Conservation (phyloP, 2,888 invertebrate species). For the Zaprionus obscuricornis region DNA sequence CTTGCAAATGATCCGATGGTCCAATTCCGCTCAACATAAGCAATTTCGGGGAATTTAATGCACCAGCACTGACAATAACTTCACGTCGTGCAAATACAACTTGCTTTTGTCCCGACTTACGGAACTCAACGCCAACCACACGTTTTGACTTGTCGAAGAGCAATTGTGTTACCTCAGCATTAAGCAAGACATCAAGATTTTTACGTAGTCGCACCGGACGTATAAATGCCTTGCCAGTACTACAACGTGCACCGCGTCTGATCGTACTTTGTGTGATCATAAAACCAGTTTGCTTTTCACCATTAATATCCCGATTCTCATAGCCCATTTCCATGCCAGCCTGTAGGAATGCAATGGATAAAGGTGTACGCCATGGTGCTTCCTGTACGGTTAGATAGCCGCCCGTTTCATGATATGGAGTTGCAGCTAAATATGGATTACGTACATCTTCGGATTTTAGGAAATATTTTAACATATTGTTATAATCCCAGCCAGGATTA, state of each 20-base stretch:
- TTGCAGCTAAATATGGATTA: conserved; percentile 90
- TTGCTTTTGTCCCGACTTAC: conserved; percentile 88
- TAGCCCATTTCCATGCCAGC: conserved; percentile 93
- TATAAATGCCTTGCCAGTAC: conserved; percentile 94
- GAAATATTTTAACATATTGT: conserved; percentile 93
- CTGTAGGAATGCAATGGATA: conserved; percentile 92
- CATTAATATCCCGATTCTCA: conserved; percentile 92
- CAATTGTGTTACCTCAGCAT: conserved; percentile 90
- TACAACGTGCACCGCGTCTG: conserved; percentile 90
- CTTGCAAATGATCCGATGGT: conserved; percentile 87
- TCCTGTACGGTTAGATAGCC: conserved; percentile 92
- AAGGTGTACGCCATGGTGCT: conserved; percentile 92
- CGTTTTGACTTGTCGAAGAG: conserved; percentile 89
- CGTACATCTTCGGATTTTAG: conserved; percentile 95
- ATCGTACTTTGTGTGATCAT: conserved; percentile 93
- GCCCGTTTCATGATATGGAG: conserved; percentile 88
- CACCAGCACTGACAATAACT: conserved; percentile 94
- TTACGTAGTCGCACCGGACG: conserved; percentile 89
- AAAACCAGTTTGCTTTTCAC: conserved; percentile 90
- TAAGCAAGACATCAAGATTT: conserved; percentile 92
- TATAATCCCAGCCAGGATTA: conserved; percentile 95
- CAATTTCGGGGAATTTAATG: conserved; percentile 95
- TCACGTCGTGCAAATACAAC: conserved; percentile 90
- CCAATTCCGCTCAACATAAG: conserved; percentile 95
- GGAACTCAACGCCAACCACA: conserved; percentile 92